Conservation (phyloP, 2,888 invertebrate genomes). For the Chaitophorus viminalis region DNA sequence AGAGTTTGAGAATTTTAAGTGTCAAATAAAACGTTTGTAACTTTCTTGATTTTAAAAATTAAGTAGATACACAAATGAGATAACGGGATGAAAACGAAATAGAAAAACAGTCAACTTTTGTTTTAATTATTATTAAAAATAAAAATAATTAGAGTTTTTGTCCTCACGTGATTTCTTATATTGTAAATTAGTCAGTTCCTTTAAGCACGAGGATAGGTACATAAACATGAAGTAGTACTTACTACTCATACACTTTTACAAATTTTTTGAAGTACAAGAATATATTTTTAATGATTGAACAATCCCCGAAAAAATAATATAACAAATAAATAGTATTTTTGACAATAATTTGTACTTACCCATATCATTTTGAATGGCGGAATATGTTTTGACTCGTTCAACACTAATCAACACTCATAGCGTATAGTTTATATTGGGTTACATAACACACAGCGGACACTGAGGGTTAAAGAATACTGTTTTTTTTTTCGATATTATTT, state of each 20-base stretch:
- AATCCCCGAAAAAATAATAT: not conserved
- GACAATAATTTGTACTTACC: constrained; percentile 35
- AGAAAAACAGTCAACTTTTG: not conserved
- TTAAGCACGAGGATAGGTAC: not conserved
- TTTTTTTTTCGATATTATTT: constrained; percentile 51
- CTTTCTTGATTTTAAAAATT: not conserved
- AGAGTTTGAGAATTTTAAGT: not conserved
- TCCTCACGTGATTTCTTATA: not conserved
- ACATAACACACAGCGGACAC: constrained; percentile 44
- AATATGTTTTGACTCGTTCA: constrained; percentile 31
- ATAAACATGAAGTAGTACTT: not conserved
- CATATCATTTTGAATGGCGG: constrained; percentile 56
- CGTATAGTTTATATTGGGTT: constrained; percentile 24
- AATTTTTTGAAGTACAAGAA: not conserved
- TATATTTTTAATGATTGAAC: not conserved
- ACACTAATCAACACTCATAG: constrained; percentile 20
- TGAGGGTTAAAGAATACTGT: constrained; percentile 44
- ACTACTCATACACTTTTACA: not conserved
- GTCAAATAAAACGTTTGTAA: not conserved
- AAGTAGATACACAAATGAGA: not conserved
- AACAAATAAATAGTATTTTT: not conserved
- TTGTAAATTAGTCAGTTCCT: not conserved
- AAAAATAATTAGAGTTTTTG: not conserved
- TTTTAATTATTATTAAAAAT: not conserved
- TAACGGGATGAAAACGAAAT: not conserved